Base-by-base conservation (phyloP, 2,797 vertebrate genomes). In the Spinibarbus caldwelli region DNA sequence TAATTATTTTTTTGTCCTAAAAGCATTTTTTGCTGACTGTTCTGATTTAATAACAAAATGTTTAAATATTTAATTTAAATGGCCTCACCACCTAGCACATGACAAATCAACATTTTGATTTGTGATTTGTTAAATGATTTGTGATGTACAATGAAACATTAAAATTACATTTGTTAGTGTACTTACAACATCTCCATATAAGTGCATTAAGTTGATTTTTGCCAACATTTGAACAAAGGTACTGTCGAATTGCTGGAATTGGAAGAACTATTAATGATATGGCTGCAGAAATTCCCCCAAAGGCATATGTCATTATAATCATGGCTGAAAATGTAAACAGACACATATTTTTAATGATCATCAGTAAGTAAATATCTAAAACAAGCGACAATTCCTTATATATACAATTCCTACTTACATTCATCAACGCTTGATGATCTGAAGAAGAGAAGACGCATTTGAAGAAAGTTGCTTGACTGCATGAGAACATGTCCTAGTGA, bases 181-280 rank as follows among this genome's bases (percentile, higher is more conserved):
- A 70, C 79, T 81, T 70, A 81, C 79, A 81, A 21, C 79, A 81
- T 70, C 79, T 81, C 79, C 45, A 70, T 21, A 19, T 70, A 26
- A 81, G 79, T 2, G 4, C 12, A 41, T 5, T 0, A 70, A 81
- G 64, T 21, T 54, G 79, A 17, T 19, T 11, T 19, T 2, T 2
- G 15, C 19, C 15, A 54, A 41, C 34, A n/a, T 67, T 77, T 12
- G 8, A 43, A 83, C 82, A 83, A 73, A 34, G 2, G 17, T 14
- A 76, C 1, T 76, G 29, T 14, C 36, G 45, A 81, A 81, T 70
- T 38, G 23, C 79, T 41, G 79, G 79, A 54, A 81, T 70, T 26
- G 79, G 79, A 54, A 81, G 79, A 52, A 81, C 47, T 81, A 81
- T 81, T 3, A 54, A 38, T 38, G 79, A 81, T 38, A 81, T 54